Evolutionary conservation across 2,888 invertebrate species (phyloP), one percentile per base, ranked within the genome.

Genomic region (Rotaria magnacalcarata): DNA sequence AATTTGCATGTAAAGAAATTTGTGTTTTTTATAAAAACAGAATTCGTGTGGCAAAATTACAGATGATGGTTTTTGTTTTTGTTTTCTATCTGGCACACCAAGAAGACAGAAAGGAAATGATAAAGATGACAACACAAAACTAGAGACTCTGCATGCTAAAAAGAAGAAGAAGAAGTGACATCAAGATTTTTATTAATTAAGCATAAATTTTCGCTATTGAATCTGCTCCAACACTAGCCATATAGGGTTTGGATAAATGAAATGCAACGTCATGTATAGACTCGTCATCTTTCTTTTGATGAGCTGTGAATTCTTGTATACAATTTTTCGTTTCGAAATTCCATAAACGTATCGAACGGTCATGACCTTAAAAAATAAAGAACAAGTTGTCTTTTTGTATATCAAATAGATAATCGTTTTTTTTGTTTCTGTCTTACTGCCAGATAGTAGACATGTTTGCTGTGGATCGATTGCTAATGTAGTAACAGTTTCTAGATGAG

Each of bases 271-370:
- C 96, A 91, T 96, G 94, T 92, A 99, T 98, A 91, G 97, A 96
- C 93, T 98, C 97, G 92, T 99, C 98, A 93, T 97, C 97, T 93
- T 99, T 99, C 93, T 98, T 99, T 90, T 98, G 94, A 93, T 99
- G 99, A 89, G 97, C 97, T 86, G 98, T 98, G 91, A 99, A 98
- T 92, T 99, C 99, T 92, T 99, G 99, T 89, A 99, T 96, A 93
- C 99, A 99, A 87, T 96, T 96, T 93, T 97, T 96, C 92, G 95
- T 96, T 93, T 99, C 93, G 89, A 93, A 90, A 89, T 93, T 92
- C 93, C 93, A 93, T 88, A 93, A 89, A 85, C 93, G 91, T 87
- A 93, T 92, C 87, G 92, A 92, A 89, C 93, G 92, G 89, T 93
- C 93, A 89, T 93, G 93, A 89, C 92, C 92, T 92, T 89, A 11